Conservation (phyloP, 2,113 vertebrate species). For the Naja naja region DNA sequence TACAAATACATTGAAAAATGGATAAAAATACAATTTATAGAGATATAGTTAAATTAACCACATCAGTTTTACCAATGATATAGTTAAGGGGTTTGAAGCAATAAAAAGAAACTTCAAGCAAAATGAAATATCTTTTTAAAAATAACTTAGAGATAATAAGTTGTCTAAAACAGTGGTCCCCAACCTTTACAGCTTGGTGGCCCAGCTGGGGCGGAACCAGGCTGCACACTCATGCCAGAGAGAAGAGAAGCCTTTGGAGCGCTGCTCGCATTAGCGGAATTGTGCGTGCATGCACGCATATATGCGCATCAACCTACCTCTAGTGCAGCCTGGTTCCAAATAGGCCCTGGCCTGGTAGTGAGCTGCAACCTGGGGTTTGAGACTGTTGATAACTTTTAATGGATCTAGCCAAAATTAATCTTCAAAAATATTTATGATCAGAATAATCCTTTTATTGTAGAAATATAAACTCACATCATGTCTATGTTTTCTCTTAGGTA, state of each 20-base stretch:
- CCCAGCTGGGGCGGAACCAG: background rate
- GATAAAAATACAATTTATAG: constrained; percentile 13
- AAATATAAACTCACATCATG: too few species aligned
- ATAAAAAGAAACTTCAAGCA: constrained; percentile 7
- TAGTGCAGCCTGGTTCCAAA: background rate
- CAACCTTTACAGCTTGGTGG: background rate
- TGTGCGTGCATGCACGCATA: rapidly evolving
- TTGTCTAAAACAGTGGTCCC: background rate
- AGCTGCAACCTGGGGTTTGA: background rate
- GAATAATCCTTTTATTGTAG: too few species aligned
- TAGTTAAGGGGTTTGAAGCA: background rate
- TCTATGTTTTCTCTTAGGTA: too few species aligned
- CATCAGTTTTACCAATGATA: background rate
- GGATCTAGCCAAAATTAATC: too few species aligned
- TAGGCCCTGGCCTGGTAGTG: background rate
- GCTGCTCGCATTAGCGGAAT: background rate
- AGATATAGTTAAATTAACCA: background rate
- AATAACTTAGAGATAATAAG: constrained; percentile 32
- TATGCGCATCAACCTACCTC: background rate
- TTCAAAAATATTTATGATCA: too few species aligned
- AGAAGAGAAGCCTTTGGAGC: background rate
- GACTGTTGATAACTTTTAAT: too few species aligned
- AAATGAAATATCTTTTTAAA: constrained; percentile 6
- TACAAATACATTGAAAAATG: background rate
- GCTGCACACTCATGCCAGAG: background rate